These are phyloP conservation scores for Hirtodrosophila trivittata DNA, from an alignment of 2,888 invertebrate genomes.

Conservation along the genomic window DNA sequence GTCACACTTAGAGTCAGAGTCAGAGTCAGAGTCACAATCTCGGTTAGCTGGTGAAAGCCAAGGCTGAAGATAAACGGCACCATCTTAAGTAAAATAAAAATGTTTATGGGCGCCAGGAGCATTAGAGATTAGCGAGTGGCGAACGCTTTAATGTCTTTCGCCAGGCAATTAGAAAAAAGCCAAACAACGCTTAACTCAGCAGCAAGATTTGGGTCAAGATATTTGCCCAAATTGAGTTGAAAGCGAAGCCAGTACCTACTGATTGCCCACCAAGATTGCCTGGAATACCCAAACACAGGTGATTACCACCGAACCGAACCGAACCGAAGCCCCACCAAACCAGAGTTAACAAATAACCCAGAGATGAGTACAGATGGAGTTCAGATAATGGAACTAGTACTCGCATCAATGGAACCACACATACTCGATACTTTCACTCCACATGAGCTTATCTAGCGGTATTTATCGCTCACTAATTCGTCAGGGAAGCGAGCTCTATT, in stretches of 20 bases:
- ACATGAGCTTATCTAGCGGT: too few relatives aligned
- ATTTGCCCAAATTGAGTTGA: conserved; percentile 14
- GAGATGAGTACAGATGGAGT: too few relatives aligned
- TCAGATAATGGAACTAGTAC: too few relatives aligned
- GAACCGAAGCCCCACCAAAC: too few relatives aligned
- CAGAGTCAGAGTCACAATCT: not conserved
- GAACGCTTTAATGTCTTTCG: conserved; percentile 46
- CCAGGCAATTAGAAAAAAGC: conserved; percentile 46
- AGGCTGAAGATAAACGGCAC: conserved; percentile 39
- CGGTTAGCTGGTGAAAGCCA: conserved; percentile 24
- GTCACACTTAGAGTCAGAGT: not conserved
- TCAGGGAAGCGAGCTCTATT: too few relatives aligned
- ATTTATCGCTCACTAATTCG: too few relatives aligned
- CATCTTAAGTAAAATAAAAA: conserved; percentile 57
- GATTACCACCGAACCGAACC: not conserved
- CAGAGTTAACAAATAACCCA: too few relatives aligned
- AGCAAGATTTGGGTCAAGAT: conserved; percentile 12
- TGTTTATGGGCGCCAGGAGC: conserved; percentile 54
- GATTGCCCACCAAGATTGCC: conserved; percentile 2
- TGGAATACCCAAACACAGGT: not conserved
- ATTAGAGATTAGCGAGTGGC: conserved; percentile 55
- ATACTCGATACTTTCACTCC: too few relatives aligned
- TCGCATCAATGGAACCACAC: too few relatives aligned
- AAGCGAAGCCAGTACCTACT: conserved; percentile 6
- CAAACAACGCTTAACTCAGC: conserved; percentile 10